Evolutionary conservation across 2,888 invertebrate genomes (phyloP).

Genomic region (Amorpha juglandis): DNA sequence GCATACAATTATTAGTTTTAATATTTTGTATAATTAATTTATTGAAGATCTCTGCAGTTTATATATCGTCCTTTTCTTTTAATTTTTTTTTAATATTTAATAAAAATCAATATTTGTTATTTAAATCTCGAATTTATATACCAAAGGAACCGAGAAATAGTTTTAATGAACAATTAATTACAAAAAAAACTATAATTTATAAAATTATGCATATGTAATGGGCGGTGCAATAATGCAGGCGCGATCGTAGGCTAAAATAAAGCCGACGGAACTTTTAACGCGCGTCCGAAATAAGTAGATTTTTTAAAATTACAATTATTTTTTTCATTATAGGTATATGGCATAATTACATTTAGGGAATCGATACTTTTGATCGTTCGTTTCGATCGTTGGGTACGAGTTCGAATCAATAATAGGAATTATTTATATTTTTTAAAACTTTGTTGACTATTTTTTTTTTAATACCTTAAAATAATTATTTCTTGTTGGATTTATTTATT

Average conservation of each 20-base stretch:
- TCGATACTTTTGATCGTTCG: neutral
- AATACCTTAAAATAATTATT: too few species aligned
- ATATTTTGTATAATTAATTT: neutral
- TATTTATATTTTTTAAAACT: neutral
- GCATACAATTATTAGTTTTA: conserved; percentile 7
- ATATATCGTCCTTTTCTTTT: neutral
- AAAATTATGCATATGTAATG: conserved; percentile 30
- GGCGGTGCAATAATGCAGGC: conserved; percentile 53
- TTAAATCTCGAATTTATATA: neutral
- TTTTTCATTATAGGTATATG: too few species aligned
- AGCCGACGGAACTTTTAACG: conserved; percentile 71
- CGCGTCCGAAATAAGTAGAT: conserved; percentile 28
- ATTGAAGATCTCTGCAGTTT: neutral
- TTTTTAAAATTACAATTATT: too few species aligned
- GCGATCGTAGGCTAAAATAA: conserved; percentile 77
- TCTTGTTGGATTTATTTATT: too few species aligned
- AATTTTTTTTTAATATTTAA: neutral
- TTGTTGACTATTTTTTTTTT: too few species aligned
- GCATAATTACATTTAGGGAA: too few species aligned
- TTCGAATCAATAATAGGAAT: neutral
- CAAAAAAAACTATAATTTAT: neutral
- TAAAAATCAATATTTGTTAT: neutral
- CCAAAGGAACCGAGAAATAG: neutral
- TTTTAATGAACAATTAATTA: neutral
- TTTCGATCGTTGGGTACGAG: neutral